Evolutionary conservation across 2,113 vertebrate species (phyloP), one percentile per base, ranked within the genome.

Genomic region (Anhinga anhinga): DNA sequence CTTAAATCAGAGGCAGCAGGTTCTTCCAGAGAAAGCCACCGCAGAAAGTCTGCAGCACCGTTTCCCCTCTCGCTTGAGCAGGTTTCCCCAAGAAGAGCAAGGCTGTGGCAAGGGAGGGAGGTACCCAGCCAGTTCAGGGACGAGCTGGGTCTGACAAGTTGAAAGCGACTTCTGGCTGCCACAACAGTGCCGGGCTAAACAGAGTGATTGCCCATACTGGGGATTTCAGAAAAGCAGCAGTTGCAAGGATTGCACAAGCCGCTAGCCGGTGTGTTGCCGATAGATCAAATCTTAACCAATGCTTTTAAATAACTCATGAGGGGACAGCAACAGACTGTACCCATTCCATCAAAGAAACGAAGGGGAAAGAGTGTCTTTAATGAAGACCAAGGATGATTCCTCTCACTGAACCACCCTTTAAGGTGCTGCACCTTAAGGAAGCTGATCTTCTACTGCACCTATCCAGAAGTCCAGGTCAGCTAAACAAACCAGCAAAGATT

Each of bases 121-220:
- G 47, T 7, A 82, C 32, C 20, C 71, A 40, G 47, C 13, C 36
- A 53, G 55, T 7, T n/a, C 71, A 32, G 30, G 18, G 36, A 71
- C 36, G 27, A 16, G 50, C 55, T 38, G 40, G 6, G 10, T 84
- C 53, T 70, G 53, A 47, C 49, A 65, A 2, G 10, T n/a, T 71
- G 3, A 13, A 61, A 22, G 40, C 2, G 15, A 86, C 36, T 72
- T 26, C 61, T 63, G 13, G 30, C 40, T 88, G 23, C 40, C n/a
- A 25, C 53, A 61, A 34, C 10, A 65, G 59, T 7, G 3, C 18
- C 49, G n/a, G 12, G 30, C 61, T 79, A 47, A 56, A 15, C 17
- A 5, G 1, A 63, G 74, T 15, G 9, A 40, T 8, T 47, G 50
- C 40, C 81, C 32, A 9, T 1, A 19, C 30, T 1, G 0, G 17